phyloP scores from a whole-genome alignment of 2,113 vertebrate genomes.

The Meleagris gallopavo region DNA sequence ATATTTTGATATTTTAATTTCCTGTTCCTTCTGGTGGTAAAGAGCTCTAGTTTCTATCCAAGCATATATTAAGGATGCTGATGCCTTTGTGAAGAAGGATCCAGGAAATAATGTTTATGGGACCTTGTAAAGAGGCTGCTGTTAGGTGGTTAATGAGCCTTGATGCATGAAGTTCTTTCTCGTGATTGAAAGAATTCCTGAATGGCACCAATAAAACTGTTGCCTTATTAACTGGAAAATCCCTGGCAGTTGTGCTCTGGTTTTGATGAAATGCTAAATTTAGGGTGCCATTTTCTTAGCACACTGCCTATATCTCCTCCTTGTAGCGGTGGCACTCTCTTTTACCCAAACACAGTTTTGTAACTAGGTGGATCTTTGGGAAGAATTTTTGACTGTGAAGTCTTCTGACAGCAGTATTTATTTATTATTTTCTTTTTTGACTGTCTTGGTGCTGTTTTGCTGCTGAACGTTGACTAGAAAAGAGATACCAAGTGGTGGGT shows the following conservation, averaged over 20 bases:
- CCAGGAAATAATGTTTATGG: slow-evolving; percentile 37
- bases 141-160: slow-evolving; percentile 55
- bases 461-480: neutral
- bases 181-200: slow-evolving; percentile 41
- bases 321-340: neutral
- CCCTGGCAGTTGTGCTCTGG: neutral
- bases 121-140: slow-evolving; percentile 48
- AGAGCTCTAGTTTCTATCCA: slow-evolving; percentile 1
- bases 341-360: neutral
- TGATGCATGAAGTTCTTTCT: slow-evolving; percentile 9
- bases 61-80: slow-evolving; percentile 6
- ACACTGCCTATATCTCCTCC: neutral
- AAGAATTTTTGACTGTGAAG: neutral
- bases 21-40: neutral
- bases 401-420: neutral
- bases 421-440: neutral
- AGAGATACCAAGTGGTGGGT: neutral
- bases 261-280: slow-evolving; percentile 18
- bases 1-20: neutral
- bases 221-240: slow-evolving; percentile 49
- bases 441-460: neutral
- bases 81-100: slow-evolving; percentile 27
- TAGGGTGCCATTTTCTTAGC: neutral
- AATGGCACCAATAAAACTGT: slow-evolving; percentile 47
- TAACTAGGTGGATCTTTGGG: neutral